Conservation (phyloP, 2,888 invertebrate species). For the Patella pellucida region DNA sequence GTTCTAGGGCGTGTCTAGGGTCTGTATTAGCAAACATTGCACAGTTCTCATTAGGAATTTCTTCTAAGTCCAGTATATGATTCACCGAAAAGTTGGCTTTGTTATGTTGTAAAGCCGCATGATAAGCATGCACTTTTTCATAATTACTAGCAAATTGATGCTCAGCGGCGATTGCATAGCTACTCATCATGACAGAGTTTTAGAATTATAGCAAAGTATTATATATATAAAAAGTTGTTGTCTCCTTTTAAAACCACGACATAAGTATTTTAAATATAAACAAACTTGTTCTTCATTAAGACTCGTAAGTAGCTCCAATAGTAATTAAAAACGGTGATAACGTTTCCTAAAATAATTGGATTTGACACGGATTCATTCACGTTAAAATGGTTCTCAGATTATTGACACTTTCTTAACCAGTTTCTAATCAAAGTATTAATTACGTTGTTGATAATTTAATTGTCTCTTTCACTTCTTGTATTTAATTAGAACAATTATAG, state of each 20-base stretch:
- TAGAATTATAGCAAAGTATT: neutral
- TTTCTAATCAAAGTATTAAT: too few species aligned
- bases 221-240: too few species aligned
- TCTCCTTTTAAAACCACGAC: too few species aligned
- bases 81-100: conserved; percentile 61
- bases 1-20: conserved; percentile 43
- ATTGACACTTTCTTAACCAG: too few species aligned
- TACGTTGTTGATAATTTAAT: too few species aligned
- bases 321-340: too few species aligned
- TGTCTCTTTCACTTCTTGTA: neutral
- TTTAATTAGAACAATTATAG: conserved; percentile 6
- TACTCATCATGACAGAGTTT: conserved; percentile 45
- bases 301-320: too few species aligned
- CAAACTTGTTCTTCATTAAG: too few species aligned
- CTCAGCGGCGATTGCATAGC: conserved; percentile 48
- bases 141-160: conserved; percentile 49
- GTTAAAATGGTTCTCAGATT: too few species aligned
- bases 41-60: conserved; percentile 58
- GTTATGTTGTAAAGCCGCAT: conserved; percentile 50
- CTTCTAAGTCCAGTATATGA: conserved; percentile 59
- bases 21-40: conserved; percentile 61
- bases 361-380: too few species aligned
- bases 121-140: conserved; percentile 54
- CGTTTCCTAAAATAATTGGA: too few species aligned
- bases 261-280: too few species aligned